Conservation (phyloP, 2,888 invertebrate genomes). For the Hartigia nigra region DNA sequence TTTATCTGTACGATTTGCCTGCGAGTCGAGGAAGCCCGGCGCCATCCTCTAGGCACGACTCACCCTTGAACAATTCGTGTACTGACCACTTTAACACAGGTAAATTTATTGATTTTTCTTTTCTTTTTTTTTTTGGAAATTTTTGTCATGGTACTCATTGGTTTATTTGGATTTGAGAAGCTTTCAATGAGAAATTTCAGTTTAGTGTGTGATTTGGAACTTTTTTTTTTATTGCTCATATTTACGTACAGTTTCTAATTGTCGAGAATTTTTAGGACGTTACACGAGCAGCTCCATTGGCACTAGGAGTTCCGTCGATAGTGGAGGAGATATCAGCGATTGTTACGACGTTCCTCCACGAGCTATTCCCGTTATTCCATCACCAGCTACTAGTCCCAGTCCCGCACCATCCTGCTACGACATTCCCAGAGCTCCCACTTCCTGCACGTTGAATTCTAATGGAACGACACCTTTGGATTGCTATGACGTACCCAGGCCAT, state of each 20-base stretch:
- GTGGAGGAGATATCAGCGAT: slow-evolving; percentile 59
- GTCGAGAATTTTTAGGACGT: slow-evolving; percentile 42
- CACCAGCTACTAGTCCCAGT: slow-evolving; percentile 69
- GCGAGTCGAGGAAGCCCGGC: slow-evolving; percentile 63
- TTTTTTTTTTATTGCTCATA: not conserved
- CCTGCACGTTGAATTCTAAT: slow-evolving; percentile 61
- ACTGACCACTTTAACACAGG: slow-evolving; percentile 58
- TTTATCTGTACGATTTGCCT: slow-evolving; percentile 78
- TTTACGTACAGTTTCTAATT: not conserved
- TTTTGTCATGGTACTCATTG: not conserved
- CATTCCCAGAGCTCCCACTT: slow-evolving; percentile 57
- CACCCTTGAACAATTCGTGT: slow-evolving; percentile 56
- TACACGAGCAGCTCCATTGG: slow-evolving; percentile 40
- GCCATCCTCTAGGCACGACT: slow-evolving; percentile 57
- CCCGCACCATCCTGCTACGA: slow-evolving; percentile 68
- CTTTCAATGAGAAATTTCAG: not conserved
- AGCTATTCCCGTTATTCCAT: slow-evolving; percentile 71
- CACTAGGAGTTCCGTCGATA: slow-evolving; percentile 52
- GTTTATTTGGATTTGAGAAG: not conserved
- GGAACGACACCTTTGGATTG: slow-evolving; percentile 66
- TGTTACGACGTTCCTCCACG: slow-evolving; percentile 75
- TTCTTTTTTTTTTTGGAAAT: not conserved
- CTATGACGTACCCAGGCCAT: slow-evolving; percentile 76
- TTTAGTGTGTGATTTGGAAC: not conserved
- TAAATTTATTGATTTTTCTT: slow-evolving; percentile 30